Conservation (phyloP, 2,888 invertebrate species). For the Drosophila leonis region DNA sequence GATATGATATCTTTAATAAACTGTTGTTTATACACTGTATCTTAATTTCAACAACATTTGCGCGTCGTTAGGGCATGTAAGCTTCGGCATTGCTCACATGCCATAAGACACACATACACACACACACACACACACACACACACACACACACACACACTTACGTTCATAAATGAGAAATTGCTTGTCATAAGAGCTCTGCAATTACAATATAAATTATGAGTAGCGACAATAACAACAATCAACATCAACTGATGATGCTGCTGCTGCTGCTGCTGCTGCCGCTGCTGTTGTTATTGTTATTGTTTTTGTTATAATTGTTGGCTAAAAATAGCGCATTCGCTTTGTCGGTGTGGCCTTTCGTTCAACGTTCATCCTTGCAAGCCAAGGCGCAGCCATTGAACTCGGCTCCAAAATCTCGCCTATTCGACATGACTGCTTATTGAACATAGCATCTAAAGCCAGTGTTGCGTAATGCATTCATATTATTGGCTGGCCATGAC, state of each 20-base stretch:
- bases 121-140: neutral
- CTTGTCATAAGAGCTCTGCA: constrained; percentile 54
- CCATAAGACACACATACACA: constrained; percentile 13
- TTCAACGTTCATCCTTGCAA: constrained; percentile 1
- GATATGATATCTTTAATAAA: constrained; percentile 39
- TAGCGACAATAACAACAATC: constrained; percentile 33
- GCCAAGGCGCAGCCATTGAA: constrained; percentile 32
- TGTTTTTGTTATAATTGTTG: neutral
- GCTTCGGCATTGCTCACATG: constrained; percentile 13
- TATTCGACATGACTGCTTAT: neutral
- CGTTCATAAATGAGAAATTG: constrained; percentile 25
- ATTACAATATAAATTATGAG: constrained; percentile 71
- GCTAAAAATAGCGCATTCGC: constrained; percentile 43
- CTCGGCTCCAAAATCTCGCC: constrained; percentile 12
- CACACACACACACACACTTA: neutral
- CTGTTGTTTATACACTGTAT: constrained; percentile 32
- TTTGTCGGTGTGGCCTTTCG: constrained; percentile 18
- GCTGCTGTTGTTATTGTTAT: neutral
- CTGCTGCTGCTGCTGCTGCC: neutral
- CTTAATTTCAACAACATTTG: constrained; percentile 7
- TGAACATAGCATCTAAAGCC: neutral
- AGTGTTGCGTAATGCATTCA: constrained; percentile 2
- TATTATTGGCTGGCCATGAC: neutral
- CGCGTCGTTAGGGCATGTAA: constrained; percentile 23
- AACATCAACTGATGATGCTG: neutral